Conservation (phyloP, 1,140 invertebrate species). For the Drosophila biarmipes region DNA sequence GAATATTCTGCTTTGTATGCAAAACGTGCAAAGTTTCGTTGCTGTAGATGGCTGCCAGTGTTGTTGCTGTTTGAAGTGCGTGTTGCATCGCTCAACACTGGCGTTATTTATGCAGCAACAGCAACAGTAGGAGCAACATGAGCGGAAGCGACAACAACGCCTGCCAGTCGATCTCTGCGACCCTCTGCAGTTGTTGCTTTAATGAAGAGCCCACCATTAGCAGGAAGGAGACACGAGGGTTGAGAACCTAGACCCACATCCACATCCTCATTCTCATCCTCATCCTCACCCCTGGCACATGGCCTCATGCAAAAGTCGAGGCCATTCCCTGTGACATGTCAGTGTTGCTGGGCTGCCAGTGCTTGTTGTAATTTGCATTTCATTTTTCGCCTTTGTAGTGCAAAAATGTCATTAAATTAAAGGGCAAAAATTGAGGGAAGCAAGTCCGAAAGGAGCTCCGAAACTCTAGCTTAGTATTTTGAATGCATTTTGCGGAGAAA, state of each 20-base stretch:
- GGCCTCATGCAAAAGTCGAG: slow-evolving; percentile 56
- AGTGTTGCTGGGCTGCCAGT: slow-evolving; percentile 16
- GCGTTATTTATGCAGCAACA: slow-evolving; percentile 71
- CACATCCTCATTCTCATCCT: slow-evolving; percentile 8
- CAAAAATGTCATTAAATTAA: slow-evolving; percentile 80
- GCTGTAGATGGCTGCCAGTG: not conserved
- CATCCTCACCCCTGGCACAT: not conserved
- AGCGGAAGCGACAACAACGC: slow-evolving; percentile 25
- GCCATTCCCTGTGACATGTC: slow-evolving; percentile 64
- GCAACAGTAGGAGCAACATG: slow-evolving; percentile 12
- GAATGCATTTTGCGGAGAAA: slow-evolving; percentile 4
- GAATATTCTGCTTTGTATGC: slow-evolving; percentile 71
- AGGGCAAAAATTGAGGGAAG: slow-evolving; percentile 38
- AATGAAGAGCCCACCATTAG: slow-evolving; percentile 66
- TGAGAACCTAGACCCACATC: slow-evolving; percentile 10
- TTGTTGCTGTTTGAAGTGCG: slow-evolving; percentile 44
- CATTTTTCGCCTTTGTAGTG: slow-evolving; percentile 68
- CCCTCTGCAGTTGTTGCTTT: slow-evolving; percentile 36
- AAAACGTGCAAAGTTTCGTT: slow-evolving; percentile 58
- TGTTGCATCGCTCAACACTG: slow-evolving; percentile 55
- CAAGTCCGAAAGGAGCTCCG: not conserved
- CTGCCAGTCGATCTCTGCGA: slow-evolving; percentile 34
- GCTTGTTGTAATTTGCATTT: slow-evolving; percentile 76
- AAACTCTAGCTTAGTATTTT: slow-evolving; percentile 7
- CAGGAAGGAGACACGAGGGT: slow-evolving; percentile 4